Evolutionary conservation across 2,797 vertebrate species (phyloP).

Genomic region (Enteromius afrohamiltoni): DNA sequence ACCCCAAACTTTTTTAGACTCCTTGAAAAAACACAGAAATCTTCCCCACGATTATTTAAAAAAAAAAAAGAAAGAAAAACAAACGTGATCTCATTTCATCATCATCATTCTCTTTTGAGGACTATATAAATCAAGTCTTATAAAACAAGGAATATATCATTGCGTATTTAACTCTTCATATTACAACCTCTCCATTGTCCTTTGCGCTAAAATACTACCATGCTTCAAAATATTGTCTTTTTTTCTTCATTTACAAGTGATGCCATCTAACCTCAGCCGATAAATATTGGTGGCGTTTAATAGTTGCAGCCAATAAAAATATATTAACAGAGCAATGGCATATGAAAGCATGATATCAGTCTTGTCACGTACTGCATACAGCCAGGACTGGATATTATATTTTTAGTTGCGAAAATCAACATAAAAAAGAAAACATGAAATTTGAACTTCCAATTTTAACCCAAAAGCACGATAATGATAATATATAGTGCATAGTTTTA

Average conservation of each 20-base stretch:
- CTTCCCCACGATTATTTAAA: conserved; percentile 39
- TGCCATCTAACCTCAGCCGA: conserved; percentile 54
- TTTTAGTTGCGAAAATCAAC: conserved; percentile 52
- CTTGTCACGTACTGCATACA: conserved; percentile 57
- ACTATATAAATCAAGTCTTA: conserved; percentile 49
- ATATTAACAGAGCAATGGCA: conserved; percentile 62
- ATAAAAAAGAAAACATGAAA: conserved; percentile 57
- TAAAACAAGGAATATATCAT: conserved; percentile 45
- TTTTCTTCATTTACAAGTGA: conserved; percentile 54
- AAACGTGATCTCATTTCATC: background rate
- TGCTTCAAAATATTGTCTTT: conserved; percentile 68
- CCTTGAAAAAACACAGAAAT: conserved; percentile 32
- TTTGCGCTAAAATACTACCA: conserved; percentile 67
- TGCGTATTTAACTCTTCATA: conserved; percentile 53
- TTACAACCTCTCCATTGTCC: conserved; percentile 57
- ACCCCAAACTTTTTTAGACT: conserved; percentile 45
- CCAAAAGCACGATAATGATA: conserved; percentile 58
- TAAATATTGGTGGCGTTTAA: conserved; percentile 59
- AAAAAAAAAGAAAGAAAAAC: conserved; percentile 26
- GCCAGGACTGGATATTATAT: conserved; percentile 45
- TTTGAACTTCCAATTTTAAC: conserved; percentile 65
- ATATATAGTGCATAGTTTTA: conserved; percentile 80
- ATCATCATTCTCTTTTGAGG: conserved; percentile 40
- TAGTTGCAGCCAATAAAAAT: conserved; percentile 64
- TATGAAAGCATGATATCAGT: conserved; percentile 60